Evolutionary conservation across 2,888 invertebrate genomes (phyloP).

Genomic region (Polydrusus tereticollis): DNA sequence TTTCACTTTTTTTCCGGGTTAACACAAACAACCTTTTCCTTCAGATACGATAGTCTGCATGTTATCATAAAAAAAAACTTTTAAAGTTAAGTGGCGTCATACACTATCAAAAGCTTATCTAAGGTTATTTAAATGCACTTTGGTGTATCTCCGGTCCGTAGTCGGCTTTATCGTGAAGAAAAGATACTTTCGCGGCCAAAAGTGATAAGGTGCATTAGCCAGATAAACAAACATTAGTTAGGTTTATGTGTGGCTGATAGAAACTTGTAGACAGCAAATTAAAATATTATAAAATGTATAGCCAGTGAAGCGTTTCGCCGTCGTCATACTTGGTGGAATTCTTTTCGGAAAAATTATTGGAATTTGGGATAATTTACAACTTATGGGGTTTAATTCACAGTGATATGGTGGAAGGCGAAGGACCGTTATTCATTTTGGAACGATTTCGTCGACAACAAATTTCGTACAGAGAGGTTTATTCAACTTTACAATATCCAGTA

Average conservation of each 20-base stretch:
- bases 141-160: slow-evolving; percentile 45
- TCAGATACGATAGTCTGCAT: slow-evolving; percentile 44
- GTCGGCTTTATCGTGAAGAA: slow-evolving; percentile 39
- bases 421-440: too few species aligned
- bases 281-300: background rate
- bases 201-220: slow-evolving; percentile 47
- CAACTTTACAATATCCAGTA: too few species aligned
- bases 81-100: slow-evolving; percentile 49
- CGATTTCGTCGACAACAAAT: too few species aligned
- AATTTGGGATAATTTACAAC: too few species aligned
- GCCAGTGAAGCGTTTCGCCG: background rate
- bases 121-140: slow-evolving; percentile 49
- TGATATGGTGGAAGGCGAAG: too few species aligned
- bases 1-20: slow-evolving; percentile 39
- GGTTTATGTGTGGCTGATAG: slow-evolving; percentile 28
- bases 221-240: slow-evolving; percentile 44
- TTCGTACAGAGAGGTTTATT: too few species aligned
- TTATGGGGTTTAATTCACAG: too few species aligned
- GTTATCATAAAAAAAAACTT: slow-evolving; percentile 49
- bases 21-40: slow-evolving; percentile 42
- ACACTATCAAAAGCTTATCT: slow-evolving; percentile 44
- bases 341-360: background rate
- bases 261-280: slow-evolving; percentile 5
- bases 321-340: background rate
- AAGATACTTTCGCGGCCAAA: slow-evolving; percentile 47